Base-by-base conservation (phyloP, 23 tunicate genomes). In the Ascidia mentula region DNA sequence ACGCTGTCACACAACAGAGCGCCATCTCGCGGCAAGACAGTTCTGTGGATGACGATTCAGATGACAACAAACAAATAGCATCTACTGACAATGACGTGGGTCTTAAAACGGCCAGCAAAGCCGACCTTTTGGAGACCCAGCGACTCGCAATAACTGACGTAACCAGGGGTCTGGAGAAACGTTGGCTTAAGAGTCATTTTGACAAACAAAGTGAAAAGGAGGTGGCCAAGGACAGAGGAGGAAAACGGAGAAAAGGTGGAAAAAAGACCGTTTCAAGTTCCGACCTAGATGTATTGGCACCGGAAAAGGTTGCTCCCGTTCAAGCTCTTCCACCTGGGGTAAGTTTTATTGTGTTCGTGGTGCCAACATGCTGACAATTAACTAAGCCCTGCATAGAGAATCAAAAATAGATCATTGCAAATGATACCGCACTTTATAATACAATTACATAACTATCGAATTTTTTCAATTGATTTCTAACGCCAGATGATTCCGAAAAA, bases 121-220 rank as follows among this genome's bases (percentile, higher is more conserved):
- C 94, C 22, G 94, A 83, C 37, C 61, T 89, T 7, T 36, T 89
- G n/a, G 45, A 83, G 34, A 83, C 77, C 20, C 94, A 89, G 72
- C 86, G 94, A 12, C 46, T 53, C 59, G 72, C 60, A n/a, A 26
- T 72, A 3, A 78, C 88, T 61, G 84, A 89, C 36, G 94, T 82
- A 38, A 78, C 87, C 0, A 35, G 59, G 36, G 82, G 77, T 2
- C 73, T 89, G 40, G 84, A 78, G 39, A 72, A 89, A 31, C 80
- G 94, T 6, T 89, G 94, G 94, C 39, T 83, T 18, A 33, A 82
- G 40, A 89, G 94, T 73, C 94, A 89, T 45, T 89, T 89, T 70
- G 37, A 77, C 37, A 79, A 78, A 22, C 72, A 82, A 45, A 36
- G 4, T 22, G 34, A 8, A 1, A 24, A 22, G 31, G 60, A 38